phyloP scores from a whole-genome alignment of 2,113 vertebrate species.

The Chaetops frenatus region DNA sequence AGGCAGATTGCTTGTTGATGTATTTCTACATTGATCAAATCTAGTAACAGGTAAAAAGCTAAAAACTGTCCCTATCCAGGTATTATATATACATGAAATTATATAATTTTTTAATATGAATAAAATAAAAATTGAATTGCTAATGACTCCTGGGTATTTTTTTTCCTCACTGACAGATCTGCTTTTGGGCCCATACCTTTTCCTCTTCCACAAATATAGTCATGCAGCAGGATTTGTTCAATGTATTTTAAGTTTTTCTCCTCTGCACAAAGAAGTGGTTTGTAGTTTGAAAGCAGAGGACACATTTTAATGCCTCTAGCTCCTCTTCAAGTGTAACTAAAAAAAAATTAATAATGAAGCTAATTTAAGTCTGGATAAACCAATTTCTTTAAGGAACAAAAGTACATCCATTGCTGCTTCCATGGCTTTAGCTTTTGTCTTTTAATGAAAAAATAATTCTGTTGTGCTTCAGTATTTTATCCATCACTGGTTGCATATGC shows the following conservation, averaged over 20 bases:
- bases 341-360: neutral
- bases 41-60: neutral
- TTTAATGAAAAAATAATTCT: neutral
- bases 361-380: neutral
- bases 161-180: neutral
- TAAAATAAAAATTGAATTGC: neutral
- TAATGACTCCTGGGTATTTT: neutral
- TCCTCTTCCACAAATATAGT: neutral
- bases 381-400: neutral
- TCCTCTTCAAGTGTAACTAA: neutral
- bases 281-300: neutral
- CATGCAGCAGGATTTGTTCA: neutral
- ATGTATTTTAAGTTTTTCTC: neutral
- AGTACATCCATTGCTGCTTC: neutral
- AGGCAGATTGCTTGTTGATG: neutral
- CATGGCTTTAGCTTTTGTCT: neutral
- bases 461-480: neutral
- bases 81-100: neutral
- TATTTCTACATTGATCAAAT: neutral
- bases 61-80: neutral
- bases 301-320: neutral
- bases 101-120: neutral
- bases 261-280: neutral
- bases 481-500: neutral
- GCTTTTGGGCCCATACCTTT: neutral